Conservation (phyloP, 2,113 vertebrate species). For the Jacana jacana region DNA sequence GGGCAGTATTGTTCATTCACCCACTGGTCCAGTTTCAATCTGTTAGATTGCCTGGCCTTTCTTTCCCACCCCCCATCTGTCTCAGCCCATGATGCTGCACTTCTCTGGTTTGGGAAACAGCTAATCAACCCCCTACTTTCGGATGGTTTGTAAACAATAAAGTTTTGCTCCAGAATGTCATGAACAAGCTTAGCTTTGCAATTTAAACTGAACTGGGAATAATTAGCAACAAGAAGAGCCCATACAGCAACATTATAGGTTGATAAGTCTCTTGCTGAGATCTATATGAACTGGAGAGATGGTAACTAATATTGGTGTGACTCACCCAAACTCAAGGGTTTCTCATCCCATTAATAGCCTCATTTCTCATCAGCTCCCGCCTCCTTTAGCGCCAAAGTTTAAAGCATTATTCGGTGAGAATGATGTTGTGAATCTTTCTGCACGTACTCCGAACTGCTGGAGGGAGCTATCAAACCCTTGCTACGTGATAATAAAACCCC, state of each 20-base stretch:
- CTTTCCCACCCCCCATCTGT: neutral
- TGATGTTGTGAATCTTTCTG: neutral
- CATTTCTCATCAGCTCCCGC: neutral
- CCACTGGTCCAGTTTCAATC: neutral
- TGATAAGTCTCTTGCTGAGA: neutral
- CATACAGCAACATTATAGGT: neutral
- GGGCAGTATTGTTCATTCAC: neutral
- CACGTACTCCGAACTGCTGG: neutral
- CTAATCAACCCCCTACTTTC: neutral
- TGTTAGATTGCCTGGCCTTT: neutral
- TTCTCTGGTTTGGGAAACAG: neutral
- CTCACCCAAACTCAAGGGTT: neutral
- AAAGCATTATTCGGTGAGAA: neutral
- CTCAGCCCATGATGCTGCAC: neutral
- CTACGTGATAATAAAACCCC: neutral
- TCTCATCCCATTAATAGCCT: neutral
- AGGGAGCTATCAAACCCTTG: neutral
- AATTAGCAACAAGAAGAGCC: neutral
- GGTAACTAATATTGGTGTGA: neutral
- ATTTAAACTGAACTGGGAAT: neutral
- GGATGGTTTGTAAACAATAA: neutral
- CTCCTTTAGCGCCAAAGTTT: neutral
- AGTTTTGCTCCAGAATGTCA: neutral
- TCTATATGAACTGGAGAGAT: neutral
- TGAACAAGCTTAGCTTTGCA: neutral